Evolutionary conservation across 2,797 vertebrate species (phyloP).

Genomic region (Chelmon rostratus): DNA sequence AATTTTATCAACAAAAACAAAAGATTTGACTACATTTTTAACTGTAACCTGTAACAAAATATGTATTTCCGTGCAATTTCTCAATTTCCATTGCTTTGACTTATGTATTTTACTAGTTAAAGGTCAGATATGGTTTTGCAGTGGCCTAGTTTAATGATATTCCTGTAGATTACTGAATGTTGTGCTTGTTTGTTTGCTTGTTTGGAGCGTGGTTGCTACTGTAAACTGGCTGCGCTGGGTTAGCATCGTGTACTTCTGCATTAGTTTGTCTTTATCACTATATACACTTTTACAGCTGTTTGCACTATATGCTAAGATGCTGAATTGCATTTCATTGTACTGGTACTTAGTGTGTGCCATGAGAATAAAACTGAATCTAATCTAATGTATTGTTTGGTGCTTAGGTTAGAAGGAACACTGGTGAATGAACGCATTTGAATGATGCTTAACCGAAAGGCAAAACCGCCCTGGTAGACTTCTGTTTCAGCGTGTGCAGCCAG

Average conservation of each 20-base stretch:
- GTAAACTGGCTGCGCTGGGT: background rate
- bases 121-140: background rate
- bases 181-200: slow-evolving; percentile 19
- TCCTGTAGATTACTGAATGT: slow-evolving; percentile 19
- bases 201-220: slow-evolving; percentile 8
- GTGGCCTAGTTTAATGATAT: background rate
- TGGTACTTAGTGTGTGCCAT: background rate
- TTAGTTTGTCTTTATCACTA: slow-evolving; percentile 14
- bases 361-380: slow-evolving; percentile 4
- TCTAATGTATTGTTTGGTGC: slow-evolving; percentile 21
- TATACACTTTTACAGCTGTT: slow-evolving; percentile 23
- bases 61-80: background rate
- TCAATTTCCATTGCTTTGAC: background rate
- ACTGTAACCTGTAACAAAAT: background rate
- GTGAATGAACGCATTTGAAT: slow-evolving; percentile 36
- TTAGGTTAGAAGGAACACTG: slow-evolving; percentile 18
- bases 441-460: slow-evolving; percentile 24
- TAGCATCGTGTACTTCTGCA: slow-evolving; percentile 5
- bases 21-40: too few species aligned
- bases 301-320: slow-evolving; percentile 17
- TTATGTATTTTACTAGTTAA: background rate
- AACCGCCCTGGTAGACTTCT: slow-evolving; percentile 41
- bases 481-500: slow-evolving; percentile 41
- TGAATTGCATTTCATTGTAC: slow-evolving; percentile 3
- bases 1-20: too few species aligned